phyloP scores from a whole-genome alignment of 2,797 vertebrate genomes.

The Leptodactylus fallax region DNA sequence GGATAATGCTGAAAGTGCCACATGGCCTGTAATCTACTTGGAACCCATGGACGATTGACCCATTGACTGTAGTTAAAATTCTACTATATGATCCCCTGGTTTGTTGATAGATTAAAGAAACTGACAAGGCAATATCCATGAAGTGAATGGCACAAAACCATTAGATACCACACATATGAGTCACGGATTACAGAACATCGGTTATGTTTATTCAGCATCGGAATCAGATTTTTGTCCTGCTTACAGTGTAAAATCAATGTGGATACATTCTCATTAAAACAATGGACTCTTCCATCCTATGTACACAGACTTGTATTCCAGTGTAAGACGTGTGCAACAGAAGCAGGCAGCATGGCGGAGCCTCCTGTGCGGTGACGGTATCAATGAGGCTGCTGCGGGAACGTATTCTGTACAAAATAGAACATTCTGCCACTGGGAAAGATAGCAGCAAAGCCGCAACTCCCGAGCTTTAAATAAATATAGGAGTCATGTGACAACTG shows the following conservation, averaged over 20 bases:
- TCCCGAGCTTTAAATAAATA: slow-evolving; percentile 56
- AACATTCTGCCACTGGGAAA: not conserved
- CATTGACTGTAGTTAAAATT: no score
- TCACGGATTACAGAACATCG: not conserved
- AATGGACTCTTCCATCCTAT: slow-evolving; percentile 7
- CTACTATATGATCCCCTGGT: no score
- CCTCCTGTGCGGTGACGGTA: not conserved
- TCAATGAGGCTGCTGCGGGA: not conserved
- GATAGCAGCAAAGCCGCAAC: slow-evolving; percentile 8
- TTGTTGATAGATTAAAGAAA: no score
- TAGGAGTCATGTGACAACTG: slow-evolving; percentile 20
- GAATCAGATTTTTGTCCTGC: slow-evolving; percentile 35
- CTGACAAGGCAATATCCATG: no score
- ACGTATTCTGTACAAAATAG: slow-evolving; percentile 24
- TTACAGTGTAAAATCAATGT: slow-evolving; percentile 55
- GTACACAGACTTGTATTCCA: slow-evolving; percentile 50
- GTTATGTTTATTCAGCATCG: slow-evolving; percentile 48
- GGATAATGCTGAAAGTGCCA: no score
- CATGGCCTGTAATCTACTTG: no score
- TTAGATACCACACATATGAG: not conserved
- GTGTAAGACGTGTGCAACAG: slow-evolving; percentile 58
- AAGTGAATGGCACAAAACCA: no score
- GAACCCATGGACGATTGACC: no score
- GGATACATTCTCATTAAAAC: slow-evolving; percentile 54
- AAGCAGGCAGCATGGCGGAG: slow-evolving; percentile 4